Evolutionary conservation across 37 sponge, comb jelly and placozoan species (phyloP), one percentile per base, ranked within the genome.

Genomic region (Oopsacas minuta): DNA sequence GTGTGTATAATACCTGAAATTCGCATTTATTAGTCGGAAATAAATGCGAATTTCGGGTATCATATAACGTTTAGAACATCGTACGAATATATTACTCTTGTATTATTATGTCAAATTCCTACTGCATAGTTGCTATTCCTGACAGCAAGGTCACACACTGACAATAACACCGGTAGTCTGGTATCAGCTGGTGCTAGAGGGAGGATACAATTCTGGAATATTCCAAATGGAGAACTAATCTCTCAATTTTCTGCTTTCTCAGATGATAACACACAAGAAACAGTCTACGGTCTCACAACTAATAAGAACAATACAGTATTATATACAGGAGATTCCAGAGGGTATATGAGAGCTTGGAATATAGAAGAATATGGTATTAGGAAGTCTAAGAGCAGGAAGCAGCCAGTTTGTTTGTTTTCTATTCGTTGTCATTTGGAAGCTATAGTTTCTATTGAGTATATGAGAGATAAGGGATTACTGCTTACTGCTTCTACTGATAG

Each of bases 201-300:
- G 7, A 87, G 85, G 89, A 89, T 94, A 1, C 83, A 86, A 83
- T 89, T 94, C 82, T 94, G 95, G 95, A 94, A 87, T 82, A 82
- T 89, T 36, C 35, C 82, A 69, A 89, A 91, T 8, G 82, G 89
- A 0, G 95, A 93, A 36, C 83, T 94, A 25, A 51, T 85, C 1
- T 85, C 83, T 22, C 84, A 89, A 42, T 89, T 85, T 84, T 46
- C 38, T 37, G 84, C 81, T 22, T 88, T 87, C 85, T 86, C 85
- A 37, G 37, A 17, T 38, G 51, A 69, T 37, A 39, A 36, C 81
- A 81, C 81, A 38, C 46, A 82, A 85, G 39, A 81, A 89, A 22
- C 87, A 86, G 17, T 86, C 87, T 46, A 91, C 91, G 0, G 81
- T 91, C 36, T 86, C 85, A 23, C 39, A 38, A 37, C 82, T 88